Evolutionary conservation across 2,113 vertebrate species (phyloP).

Genomic region (Anser brachyrhynchus): DNA sequence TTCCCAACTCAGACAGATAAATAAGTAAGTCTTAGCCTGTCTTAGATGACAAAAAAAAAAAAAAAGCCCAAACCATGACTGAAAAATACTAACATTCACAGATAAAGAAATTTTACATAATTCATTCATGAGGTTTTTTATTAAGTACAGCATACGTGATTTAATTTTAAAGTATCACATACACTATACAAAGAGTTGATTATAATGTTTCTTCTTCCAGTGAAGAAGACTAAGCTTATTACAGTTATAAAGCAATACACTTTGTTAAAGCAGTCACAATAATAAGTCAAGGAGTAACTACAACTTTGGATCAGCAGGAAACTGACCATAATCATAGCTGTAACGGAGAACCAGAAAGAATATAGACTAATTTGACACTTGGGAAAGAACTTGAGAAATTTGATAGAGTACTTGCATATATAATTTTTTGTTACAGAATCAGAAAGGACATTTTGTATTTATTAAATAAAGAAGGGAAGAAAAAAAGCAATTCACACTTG

Average conservation of each 20-base stretch:
- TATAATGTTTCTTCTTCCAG: not conserved
- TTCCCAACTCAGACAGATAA: not conserved
- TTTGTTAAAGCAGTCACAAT: not conserved
- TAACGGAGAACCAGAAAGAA: not conserved
- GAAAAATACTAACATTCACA: not conserved
- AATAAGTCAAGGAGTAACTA: not conserved
- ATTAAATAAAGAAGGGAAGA: too few relatives aligned
- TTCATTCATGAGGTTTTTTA: not conserved
- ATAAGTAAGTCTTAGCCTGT: not conserved
- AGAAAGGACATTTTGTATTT: not conserved
- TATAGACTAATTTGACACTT: not conserved
- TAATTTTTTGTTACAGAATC: not conserved
- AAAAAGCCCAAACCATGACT: not conserved
- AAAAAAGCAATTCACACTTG: not conserved
- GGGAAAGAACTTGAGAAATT: not conserved
- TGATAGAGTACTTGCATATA: not conserved
- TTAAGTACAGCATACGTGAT: not conserved
- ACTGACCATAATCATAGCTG: not conserved
- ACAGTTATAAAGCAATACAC: not conserved
- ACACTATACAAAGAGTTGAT: not conserved
- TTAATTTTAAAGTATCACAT: not conserved
- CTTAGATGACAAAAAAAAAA: not conserved
- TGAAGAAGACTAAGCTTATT: not conserved
- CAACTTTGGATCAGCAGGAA: not conserved
- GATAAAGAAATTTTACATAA: not conserved